These are phyloP conservation scores for Zoanthus gigantus DNA, from an alignment of 92 coral and sea anemone species.

Conservation along the genomic window DNA sequence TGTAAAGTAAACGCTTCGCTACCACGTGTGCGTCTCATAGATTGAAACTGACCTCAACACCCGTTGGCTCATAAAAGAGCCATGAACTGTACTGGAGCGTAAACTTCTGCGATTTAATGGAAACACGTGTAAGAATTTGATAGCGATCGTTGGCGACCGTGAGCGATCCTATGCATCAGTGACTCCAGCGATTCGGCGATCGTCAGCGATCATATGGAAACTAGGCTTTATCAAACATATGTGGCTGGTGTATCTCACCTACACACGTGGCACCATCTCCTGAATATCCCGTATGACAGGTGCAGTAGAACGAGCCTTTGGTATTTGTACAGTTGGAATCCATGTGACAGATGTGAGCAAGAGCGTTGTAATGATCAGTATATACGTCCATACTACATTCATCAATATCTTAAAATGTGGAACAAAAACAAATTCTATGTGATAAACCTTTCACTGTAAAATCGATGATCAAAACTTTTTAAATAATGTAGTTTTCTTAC, in stretches of 20 bases:
- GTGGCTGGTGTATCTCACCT: not conserved
- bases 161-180: not conserved
- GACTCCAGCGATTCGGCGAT: not conserved
- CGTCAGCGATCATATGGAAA: not conserved
- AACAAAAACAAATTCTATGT: not conserved
- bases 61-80: no score
- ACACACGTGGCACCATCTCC: slow-evolving; percentile 55
- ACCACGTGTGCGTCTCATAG: no score
- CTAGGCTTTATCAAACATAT: not conserved
- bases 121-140: no score
- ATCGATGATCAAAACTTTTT: not conserved
- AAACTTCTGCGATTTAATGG: no score
- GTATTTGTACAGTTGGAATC: slow-evolving; percentile 55
- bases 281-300: slow-evolving; percentile 47
- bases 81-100: no score
- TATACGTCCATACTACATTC: slow-evolving; percentile 26
- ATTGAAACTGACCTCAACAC: no score
- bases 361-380: slow-evolving; percentile 28
- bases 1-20: not conserved
- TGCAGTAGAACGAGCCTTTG: slow-evolving; percentile 34
- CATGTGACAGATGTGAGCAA: slow-evolving; percentile 61
- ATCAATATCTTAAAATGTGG: slow-evolving; percentile 42
- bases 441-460: not conserved
- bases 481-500: slow-evolving; percentile 9
- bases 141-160: no score